phyloP scores from a whole-genome alignment of 2,113 vertebrate species.

The Prunella fulvescens region DNA sequence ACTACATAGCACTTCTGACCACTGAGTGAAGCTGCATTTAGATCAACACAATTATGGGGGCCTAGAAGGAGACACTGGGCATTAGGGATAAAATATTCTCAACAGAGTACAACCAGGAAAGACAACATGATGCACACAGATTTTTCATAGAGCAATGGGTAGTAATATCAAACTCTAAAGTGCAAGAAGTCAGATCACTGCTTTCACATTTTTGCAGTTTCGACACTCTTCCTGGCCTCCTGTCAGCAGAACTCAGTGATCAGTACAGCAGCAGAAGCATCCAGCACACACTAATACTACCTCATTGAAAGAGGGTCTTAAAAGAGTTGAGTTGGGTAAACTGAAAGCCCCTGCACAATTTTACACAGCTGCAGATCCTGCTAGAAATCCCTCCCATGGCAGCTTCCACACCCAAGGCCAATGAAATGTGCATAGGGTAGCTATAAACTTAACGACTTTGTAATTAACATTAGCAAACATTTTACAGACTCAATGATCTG shows the following conservation, averaged over 20 bases:
- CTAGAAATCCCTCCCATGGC: neutral
- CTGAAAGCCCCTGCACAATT: neutral
- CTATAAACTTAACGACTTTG: slow-evolving; percentile 20
- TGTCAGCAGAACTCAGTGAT: neutral
- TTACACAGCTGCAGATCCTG: neutral
- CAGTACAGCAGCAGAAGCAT: neutral
- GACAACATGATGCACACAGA: neutral
- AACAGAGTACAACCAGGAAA: neutral
- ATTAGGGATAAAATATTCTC: neutral
- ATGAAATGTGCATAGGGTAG: neutral
- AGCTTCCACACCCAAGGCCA: neutral
- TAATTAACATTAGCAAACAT: slow-evolving; percentile 45
- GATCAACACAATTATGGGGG: neutral
- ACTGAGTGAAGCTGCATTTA: neutral
- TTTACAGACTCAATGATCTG: slow-evolving; percentile 34
- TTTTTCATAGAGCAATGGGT: neutral
- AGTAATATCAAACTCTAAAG: neutral
- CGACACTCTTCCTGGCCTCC: neutral
- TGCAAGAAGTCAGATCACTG: neutral
- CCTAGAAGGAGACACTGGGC: neutral
- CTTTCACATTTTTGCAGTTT: neutral
- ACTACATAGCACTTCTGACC: neutral
- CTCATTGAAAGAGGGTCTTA: neutral
- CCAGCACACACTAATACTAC: neutral
- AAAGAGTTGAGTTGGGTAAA: neutral